Evolutionary conservation across 2,888 invertebrate genomes (phyloP), one percentile per base, ranked within the genome.

Genomic region (Calameuta pallipes): DNA sequence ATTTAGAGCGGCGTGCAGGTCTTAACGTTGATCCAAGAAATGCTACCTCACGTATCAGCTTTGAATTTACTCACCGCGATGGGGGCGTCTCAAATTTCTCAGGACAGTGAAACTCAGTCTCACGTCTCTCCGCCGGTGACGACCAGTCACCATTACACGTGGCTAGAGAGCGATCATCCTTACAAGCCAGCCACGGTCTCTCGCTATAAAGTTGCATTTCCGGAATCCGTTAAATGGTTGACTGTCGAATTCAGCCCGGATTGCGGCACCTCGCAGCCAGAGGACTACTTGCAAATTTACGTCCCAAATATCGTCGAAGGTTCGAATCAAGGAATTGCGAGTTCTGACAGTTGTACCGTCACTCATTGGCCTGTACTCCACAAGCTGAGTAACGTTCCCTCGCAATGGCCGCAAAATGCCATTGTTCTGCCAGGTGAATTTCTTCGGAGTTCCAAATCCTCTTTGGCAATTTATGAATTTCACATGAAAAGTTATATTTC

Each of bases 81-180:
- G 87, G 92, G 92, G 80, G 90, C 92, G 69, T 90, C 92, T 15
- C 91, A 92, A 79, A 88, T 90, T 30, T 92, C 92, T 1, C 90
- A 91, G 74, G 92, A 92, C 74, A 90, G 88, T 75, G 92, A 92
- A 69, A 83, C 82, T 71, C 90, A 90, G 75, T 76, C 85, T 4
- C 89, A 90, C 75, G 83, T 85, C 77, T 74, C 88, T 68, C 78
- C 89, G 56, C 85, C 88, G 78, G 82, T 90, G 76, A 85, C 88
- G 75, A 97, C 97, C 1, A 96, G 97, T 80, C 95, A 96, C 88
- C 97, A 97, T 92, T 98, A 97, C 90, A 96, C 97, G 6, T 95
- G 97, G 93, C 95, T 98, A 1, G 99, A 99, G 92, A 98, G 98
- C 90, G 98, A 98, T 70, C 99, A 99, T 93, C 99, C 99, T 0